Percentiles rank a stretch among this genome's conserved stretches.
Evolutionary conservation across 2,113 vertebrate species (phyloP).

Genomic region (Naja naja): DNA sequence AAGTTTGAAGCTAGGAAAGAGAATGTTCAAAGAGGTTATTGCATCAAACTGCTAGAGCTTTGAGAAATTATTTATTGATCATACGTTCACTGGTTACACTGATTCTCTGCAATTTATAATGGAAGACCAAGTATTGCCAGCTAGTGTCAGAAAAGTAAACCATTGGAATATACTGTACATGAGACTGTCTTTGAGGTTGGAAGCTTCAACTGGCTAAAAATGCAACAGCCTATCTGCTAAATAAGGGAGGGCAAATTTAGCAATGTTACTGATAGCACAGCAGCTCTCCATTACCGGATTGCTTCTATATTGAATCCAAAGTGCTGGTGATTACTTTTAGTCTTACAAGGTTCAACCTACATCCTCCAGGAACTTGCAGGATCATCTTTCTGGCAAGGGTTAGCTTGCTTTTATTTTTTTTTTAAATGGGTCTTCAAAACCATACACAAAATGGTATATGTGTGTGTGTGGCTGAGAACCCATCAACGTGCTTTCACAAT

Average conservation of each 20-base stretch:
- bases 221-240: neutral
- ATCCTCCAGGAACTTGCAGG: neutral
- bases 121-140: neutral
- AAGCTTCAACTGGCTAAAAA: neutral
- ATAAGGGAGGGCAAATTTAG: neutral
- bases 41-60: neutral
- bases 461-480: neutral
- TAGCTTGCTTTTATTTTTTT: neutral
- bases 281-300: neutral
- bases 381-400: neutral
- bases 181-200: neutral
- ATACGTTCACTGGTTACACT: neutral
- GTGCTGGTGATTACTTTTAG: neutral
- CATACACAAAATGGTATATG: too few relatives aligned
- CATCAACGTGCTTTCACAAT: neutral
- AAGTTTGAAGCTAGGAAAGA: neutral
- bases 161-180: neutral
- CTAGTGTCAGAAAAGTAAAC: neutral
- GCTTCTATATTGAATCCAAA: neutral
- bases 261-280: neutral
- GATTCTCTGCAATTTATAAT: neutral
- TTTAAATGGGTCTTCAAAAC: neutral
- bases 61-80: neutral
- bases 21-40: neutral
- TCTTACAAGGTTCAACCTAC: neutral